Evolutionary conservation across 1,140 invertebrate species (phyloP), one percentile per base, ranked within the genome.

Genomic region (Propsilocerus akamusi): DNA sequence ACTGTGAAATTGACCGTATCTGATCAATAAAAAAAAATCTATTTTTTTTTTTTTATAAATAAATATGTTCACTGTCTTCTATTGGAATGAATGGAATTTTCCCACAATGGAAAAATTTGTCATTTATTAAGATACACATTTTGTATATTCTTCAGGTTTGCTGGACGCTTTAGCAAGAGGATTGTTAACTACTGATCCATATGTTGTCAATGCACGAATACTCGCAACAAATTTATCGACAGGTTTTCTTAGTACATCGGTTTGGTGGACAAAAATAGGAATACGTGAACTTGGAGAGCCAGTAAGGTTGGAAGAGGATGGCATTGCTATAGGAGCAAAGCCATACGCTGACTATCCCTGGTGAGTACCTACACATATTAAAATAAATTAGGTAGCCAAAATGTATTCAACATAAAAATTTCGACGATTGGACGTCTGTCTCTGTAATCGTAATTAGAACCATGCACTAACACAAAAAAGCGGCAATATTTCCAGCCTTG

Each of bases 191-290:
- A n/a, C 34, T 17, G 74, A 78, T 55, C 58, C 66, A 52, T 65
- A 67, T 50, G 69, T 75, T 46, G 61, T 75, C 3, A 70, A 72
- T 24, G 68, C 75, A 46, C 63, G 76, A 47, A 71, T 78, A 50
- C 58, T 79, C 50, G 70, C 73, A 20, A 62, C 77, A 32, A 79
- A 79, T 56, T 63, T 74, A n/a, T 69, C 74, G 17, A 75, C 73
- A 32, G 73, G 74, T 2, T 60, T 66, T 4, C 63, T 78, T 3
- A 65, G 71, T 24, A 70, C 67, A 24, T 68, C 69, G 48, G 70
- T 72, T 0, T 75, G 74, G 71, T 73, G 76, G 69, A 68, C 72
- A 46, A 67, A 70, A 32, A 53, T 63, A 22, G 68, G 69, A 49
- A 41, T 20, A 20, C 34, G 34, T 1, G 34, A 41, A 10, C 57